These are phyloP conservation scores for Corbicula japonica DNA, from an alignment of 2,888 invertebrate genomes.

Conservation along the genomic window DNA sequence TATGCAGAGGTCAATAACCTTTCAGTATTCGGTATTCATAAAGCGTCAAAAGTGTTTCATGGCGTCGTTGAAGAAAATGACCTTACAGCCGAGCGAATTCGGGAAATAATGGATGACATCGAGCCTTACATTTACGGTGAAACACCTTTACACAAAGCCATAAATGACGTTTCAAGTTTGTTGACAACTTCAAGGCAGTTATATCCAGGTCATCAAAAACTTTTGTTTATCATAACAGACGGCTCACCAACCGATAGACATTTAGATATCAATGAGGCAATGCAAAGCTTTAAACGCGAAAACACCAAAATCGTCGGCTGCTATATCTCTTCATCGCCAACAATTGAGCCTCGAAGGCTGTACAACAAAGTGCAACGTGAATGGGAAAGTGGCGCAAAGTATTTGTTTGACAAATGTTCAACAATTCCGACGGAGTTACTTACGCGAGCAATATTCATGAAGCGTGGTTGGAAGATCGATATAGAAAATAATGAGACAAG, in stretches of 20 bases:
- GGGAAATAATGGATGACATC: slow-evolving; percentile 3
- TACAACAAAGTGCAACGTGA: background rate
- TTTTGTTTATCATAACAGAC: slow-evolving; percentile 17
- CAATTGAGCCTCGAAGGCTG: background rate
- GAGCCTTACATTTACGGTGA: slow-evolving; percentile 11
- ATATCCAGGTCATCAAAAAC: background rate
- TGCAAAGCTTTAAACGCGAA: background rate
- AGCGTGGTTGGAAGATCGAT: slow-evolving; percentile 32
- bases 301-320: slow-evolving; percentile 18
- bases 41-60: background rate
- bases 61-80: background rate
- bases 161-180: background rate
- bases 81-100: background rate
- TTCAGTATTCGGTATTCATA: background rate
- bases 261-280: background rate
- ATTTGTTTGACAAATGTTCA: slow-evolving; percentile 19
- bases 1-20: background rate
- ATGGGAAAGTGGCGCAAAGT: slow-evolving; percentile 15
- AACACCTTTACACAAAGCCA: background rate
- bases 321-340: background rate
- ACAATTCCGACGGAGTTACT: background rate
- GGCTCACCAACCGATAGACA: background rate
- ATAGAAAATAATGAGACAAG: too few relatives aligned
- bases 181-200: background rate
- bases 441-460: slow-evolving; percentile 21